These are phyloP conservation scores for Polyodon spathula DNA, from an alignment of 2,113 vertebrate species.

Conservation along the genomic window DNA sequence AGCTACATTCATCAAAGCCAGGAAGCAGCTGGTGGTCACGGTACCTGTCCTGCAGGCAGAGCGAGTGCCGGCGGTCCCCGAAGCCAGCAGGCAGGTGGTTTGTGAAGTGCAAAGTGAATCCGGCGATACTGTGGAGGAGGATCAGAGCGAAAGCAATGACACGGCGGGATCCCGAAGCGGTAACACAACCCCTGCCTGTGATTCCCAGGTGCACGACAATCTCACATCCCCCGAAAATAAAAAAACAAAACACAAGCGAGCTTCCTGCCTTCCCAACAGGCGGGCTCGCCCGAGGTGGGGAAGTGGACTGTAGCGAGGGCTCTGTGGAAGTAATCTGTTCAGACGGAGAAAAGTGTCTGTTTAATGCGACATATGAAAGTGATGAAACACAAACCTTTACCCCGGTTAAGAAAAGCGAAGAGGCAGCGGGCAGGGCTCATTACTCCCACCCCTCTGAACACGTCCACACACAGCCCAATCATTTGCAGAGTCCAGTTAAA, in stretches of 20 bases:
- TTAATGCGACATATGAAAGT: no score
- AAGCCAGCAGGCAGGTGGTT: not conserved
- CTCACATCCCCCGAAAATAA: no score
- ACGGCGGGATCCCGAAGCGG: not conserved
- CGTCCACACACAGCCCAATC: slow-evolving; percentile 5
- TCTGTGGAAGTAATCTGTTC: no score
- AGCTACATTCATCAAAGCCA: slow-evolving; percentile 64
- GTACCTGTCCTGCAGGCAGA: slow-evolving; percentile 58
- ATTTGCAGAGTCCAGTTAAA: not conserved
- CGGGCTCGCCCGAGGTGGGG: no score
- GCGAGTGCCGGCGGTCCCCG: slow-evolving; percentile 1
- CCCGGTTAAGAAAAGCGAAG: not conserved
- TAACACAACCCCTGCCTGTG: not conserved
- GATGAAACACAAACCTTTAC: not conserved
- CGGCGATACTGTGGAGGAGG: not conserved
- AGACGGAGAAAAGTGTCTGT: no score
- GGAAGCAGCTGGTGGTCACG: slow-evolving; percentile 60
- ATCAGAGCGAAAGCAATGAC: not conserved
- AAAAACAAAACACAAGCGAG: no score
- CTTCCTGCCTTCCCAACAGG: no score
- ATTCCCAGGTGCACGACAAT: no score
- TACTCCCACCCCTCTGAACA: no score
- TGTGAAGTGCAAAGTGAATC: not conserved
- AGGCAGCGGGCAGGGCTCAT: not conserved
- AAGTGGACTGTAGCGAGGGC: no score